Evolutionary conservation across 2,797 vertebrate genomes (phyloP).

Genomic region (Alauda arvensis): DNA sequence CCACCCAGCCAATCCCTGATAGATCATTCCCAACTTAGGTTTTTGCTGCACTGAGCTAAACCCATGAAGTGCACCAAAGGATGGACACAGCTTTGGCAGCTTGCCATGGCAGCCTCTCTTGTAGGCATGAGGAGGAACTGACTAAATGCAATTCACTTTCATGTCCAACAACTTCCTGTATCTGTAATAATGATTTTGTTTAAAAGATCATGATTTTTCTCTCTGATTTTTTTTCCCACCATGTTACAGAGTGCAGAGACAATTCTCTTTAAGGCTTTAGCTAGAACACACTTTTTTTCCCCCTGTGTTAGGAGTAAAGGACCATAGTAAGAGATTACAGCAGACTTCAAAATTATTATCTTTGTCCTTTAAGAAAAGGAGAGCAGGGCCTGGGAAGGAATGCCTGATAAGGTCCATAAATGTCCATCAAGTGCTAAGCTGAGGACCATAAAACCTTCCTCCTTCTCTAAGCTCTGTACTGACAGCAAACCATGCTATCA

Average conservation of each 20-base stretch:
- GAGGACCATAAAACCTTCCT: background rate
- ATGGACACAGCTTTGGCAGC: background rate
- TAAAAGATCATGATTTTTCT: background rate
- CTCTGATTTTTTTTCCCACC: background rate
- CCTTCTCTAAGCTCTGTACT: background rate
- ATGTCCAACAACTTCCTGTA: background rate
- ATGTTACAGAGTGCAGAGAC: background rate
- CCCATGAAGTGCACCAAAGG: background rate
- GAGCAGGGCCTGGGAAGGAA: background rate
- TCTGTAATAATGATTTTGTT: background rate
- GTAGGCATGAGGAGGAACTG: background rate
- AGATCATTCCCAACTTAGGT: background rate
- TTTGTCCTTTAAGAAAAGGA: slow-evolving; percentile 20
- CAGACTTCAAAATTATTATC: background rate
- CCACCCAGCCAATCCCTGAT: background rate
- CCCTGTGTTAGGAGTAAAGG: background rate
- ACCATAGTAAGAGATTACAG: background rate
- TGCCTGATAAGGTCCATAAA: background rate
- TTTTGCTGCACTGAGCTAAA: background rate
- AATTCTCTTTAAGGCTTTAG: background rate
- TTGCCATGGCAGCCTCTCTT: background rate
- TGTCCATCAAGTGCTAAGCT: background rate
- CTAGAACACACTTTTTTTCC: background rate
- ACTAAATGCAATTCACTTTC: background rate
- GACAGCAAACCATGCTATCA: background rate